Conservation (phyloP, 1,140 invertebrate species). For the Trachymyrmex septentrionalis region DNA sequence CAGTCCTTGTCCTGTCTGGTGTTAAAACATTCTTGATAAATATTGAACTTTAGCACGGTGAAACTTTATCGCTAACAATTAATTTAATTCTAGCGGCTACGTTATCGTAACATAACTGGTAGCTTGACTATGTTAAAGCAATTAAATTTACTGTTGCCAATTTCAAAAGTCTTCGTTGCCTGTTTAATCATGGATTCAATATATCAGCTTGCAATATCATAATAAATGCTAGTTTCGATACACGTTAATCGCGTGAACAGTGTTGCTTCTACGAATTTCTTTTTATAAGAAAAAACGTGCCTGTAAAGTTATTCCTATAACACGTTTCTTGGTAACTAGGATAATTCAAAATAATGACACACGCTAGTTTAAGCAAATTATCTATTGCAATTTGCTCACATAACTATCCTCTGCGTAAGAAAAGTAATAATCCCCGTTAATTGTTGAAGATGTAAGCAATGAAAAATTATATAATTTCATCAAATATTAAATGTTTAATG, state of each 20-base stretch:
- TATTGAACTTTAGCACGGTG: constrained; percentile 27
- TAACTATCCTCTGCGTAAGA: neutral
- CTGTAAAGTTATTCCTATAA: neutral
- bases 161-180: neutral
- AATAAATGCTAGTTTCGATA: neutral
- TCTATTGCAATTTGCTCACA: neutral
- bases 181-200: neutral
- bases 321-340: neutral
- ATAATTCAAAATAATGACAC: constrained; percentile 39
- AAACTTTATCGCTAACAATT: constrained; percentile 7
- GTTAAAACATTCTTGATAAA: constrained; percentile 22
- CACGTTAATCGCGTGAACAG: neutral
- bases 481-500: neutral
- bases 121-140: neutral
- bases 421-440: neutral
- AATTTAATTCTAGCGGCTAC: neutral
- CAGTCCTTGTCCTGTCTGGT: constrained; percentile 14
- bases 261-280: constrained; percentile 6
- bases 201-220: neutral
- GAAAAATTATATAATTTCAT: neutral
- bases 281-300: neutral
- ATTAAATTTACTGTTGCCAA: too few relatives aligned
- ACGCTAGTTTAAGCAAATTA: neutral
- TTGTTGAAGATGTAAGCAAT: neutral
- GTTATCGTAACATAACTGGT: neutral